phyloP scores from a whole-genome alignment of 2,113 vertebrate genomes.

The Osmerus eperlanus region DNA sequence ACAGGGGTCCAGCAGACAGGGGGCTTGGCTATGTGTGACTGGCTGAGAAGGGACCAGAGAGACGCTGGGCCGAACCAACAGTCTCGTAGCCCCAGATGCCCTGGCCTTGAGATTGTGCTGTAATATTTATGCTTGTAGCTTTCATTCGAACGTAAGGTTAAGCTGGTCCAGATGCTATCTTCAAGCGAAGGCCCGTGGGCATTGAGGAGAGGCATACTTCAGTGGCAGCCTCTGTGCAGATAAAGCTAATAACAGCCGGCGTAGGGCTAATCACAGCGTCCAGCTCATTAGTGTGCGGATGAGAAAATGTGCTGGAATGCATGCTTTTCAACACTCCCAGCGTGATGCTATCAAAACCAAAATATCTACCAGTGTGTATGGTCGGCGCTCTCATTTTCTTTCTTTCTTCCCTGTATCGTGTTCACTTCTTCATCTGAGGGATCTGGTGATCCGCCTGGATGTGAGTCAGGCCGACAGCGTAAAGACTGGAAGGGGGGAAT shows the following conservation, averaged over 20 bases:
- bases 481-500: not conserved
- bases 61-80: constrained; percentile 11
- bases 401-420: constrained; percentile 3
- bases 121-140: constrained; percentile 14
- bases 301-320: constrained; percentile 69
- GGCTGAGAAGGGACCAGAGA: constrained; percentile 2
- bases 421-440: constrained; percentile 18
- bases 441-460: constrained; percentile 27
- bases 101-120: not conserved
- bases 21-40: too few relatives aligned
- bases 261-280: constrained; percentile 57
- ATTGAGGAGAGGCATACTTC: constrained; percentile 61
- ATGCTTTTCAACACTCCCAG: constrained; percentile 67
- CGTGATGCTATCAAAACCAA: constrained; percentile 64
- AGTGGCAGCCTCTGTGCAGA: constrained; percentile 65
- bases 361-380: constrained; percentile 49
- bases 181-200: constrained; percentile 44
- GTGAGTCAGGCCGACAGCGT: constrained; percentile 15
- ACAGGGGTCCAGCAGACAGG: too few relatives aligned
- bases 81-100: constrained; percentile 32
- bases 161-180: constrained; percentile 58
- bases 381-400: constrained; percentile 2
- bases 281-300: constrained; percentile 46
- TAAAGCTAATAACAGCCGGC: constrained; percentile 66
- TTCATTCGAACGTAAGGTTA: constrained; percentile 37